Percentiles rank a stretch among this genome's conserved stretches.
Evolutionary conservation across 2,113 vertebrate genomes (phyloP).

Genomic region (Pterocles orientalis): DNA sequence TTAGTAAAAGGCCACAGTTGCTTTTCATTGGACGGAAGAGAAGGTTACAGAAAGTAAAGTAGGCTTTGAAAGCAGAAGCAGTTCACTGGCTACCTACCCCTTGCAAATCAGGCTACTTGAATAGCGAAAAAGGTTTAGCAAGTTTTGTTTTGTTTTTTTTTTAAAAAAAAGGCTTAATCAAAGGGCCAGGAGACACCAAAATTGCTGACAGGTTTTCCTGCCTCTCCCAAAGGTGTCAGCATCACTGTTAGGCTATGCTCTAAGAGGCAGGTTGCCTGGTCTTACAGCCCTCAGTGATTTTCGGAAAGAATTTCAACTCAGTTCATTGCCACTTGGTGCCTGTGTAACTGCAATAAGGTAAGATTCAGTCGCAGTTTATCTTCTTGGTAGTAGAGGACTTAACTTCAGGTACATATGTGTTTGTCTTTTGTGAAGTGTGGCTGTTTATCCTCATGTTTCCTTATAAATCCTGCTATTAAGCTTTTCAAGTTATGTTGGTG

Average conservation of each 20-base stretch:
- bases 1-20: slow-evolving; percentile 88
- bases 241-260: slow-evolving; percentile 71
- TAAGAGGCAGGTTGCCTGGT: slow-evolving; percentile 78
- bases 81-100: slow-evolving; percentile 67
- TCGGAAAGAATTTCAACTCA: slow-evolving; percentile 71
- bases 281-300: slow-evolving; percentile 71
- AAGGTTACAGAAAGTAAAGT: slow-evolving; percentile 91
- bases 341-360: slow-evolving; percentile 74
- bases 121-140: slow-evolving; percentile 62
- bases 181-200: slow-evolving; percentile 69
- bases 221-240: slow-evolving; percentile 77
- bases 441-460: background rate
- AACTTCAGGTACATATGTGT: background rate
- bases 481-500: background rate
- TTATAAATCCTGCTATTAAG: background rate
- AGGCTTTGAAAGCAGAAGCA: slow-evolving; percentile 70
- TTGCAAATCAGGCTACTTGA: slow-evolving; percentile 65
- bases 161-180: slow-evolving; percentile 73
- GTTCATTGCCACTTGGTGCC: slow-evolving; percentile 67
- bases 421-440: slow-evolving; percentile 13
- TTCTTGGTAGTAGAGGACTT: slow-evolving; percentile 10
- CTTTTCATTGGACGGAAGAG: slow-evolving; percentile 80
- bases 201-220: slow-evolving; percentile 75
- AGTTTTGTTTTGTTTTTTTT: background rate
- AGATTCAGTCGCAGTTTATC: slow-evolving; percentile 71